phyloP scores from a whole-genome alignment of 2,888 invertebrate genomes.

The Meta bourneti region DNA sequence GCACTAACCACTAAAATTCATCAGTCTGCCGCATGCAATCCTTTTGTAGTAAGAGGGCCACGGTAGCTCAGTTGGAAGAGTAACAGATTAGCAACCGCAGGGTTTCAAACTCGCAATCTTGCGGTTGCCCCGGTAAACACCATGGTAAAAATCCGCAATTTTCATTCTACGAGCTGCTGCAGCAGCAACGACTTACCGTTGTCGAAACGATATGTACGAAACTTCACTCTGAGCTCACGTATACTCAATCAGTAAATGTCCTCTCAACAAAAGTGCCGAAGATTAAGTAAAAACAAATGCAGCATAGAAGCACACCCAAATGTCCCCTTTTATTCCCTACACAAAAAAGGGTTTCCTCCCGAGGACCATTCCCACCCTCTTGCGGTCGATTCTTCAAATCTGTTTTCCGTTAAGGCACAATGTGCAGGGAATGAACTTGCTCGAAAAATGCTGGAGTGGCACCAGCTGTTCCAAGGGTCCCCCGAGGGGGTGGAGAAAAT shows the following conservation, averaged over 20 bases:
- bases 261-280: neutral
- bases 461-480: constrained; percentile 52
- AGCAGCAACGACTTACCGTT: no score
- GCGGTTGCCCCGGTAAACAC: no score
- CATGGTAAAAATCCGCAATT: no score
- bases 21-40: no score
- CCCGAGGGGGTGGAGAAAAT: constrained; percentile 27
- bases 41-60: no score
- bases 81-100: no score
- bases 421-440: neutral
- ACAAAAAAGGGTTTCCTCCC: neutral
- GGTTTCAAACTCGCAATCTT: no score
- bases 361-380: neutral
- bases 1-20: no score
- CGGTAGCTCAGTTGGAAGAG: no score
- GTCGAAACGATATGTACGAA: no score
- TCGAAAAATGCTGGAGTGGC: constrained; percentile 42
- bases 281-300: neutral
- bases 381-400: constrained; percentile 26
- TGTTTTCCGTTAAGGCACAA: constrained; percentile 8
- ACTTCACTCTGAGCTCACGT: neutral
- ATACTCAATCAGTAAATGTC: neutral
- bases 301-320: neutral
- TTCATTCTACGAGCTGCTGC: no score
- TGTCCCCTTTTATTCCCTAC: neutral